Base-by-base conservation (phyloP, 2,888 invertebrate genomes). In the Nomada hirtipes region DNA sequence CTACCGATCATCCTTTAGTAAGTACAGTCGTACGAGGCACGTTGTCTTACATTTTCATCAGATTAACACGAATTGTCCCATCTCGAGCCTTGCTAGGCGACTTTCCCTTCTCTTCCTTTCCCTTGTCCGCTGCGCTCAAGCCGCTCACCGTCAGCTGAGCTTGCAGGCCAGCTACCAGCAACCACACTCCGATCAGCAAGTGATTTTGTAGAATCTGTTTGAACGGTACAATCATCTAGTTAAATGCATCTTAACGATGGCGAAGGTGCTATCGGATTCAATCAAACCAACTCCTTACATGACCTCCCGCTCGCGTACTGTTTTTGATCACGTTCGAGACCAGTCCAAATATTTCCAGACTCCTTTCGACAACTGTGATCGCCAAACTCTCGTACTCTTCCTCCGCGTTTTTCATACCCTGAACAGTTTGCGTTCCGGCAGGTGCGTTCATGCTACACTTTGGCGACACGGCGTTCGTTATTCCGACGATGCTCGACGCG, bases 301-400 rank as follows among this genome's bases (percentile, higher is more conserved):
- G 97, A 83, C 98, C 98, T 68, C 98, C 98, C 67, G 98, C 97
- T 88, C 98, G 95, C 0, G 98, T 98, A 4, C 98, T 98, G 72
- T 95, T 96, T 92, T 97, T 97, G 89, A 98, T 97, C 53, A 97
- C 96, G 84, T 96, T 96, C 2, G 97, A 97, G 79, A 98, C 96
- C 86, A 96, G 96, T 87, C 96, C 97, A 94, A 97, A 98, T 88
- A 98, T 96, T 92, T 98, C 97, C 82, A 98, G 95, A 44, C 98
- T 97, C 93, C 98, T 98, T 92, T 98, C 98, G 0, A 98, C 98
- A 82, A 98, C 95, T 4, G 96, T 96, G 1, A 97, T 96, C 0
- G 98, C 97, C 90, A 97, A 96, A 82, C 96, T 95, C 91, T 98
- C 98, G 52, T 96, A 95, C 89, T 97, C 97, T 83, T 98, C 98